Base-by-base conservation (phyloP, 2,797 vertebrate species). In the Arnoldichthys spilopterus region DNA sequence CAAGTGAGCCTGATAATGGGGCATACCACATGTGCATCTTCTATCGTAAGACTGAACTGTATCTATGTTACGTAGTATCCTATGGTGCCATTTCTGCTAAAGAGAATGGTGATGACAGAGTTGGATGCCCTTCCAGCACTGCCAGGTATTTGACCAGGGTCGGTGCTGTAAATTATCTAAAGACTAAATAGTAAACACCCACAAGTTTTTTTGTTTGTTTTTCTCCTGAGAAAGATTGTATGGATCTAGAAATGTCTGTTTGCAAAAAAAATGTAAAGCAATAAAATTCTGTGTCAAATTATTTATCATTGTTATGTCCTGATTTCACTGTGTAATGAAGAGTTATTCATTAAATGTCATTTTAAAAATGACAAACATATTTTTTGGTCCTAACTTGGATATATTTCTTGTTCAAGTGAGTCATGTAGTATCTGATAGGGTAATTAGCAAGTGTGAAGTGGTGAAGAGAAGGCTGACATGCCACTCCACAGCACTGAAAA, bases 401-500 rank as follows among this genome's bases (percentile, higher is more conserved):
- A n/a, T n/a, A n/a, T n/a, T n/a, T n/a, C 37, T 40, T 43, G 6
- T 24, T 68, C 4, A 15, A 47, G 26, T 47, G 22, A 47, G 18
- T 18, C n/a, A 20, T 34, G 32, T 63, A 37, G n/a, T 40, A 6
- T 20, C 47, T 12, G 43, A 49, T 5, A 18, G 66, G 16, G 20
- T 68, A 30, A 49, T 51, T 69, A 37, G 18, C 0, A 18, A 6
- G 69, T 74, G 64, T 67, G 5, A 15, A n/a, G 11, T 47, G 20
- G 7, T 24, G 59, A 62, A 69, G 53, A 61, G 63, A 51, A 12
- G 20, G 34, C 20, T 6, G 18, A 64, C 32, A 63, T 37, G 18
- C 61, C 61, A 64, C 11, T n/a, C 20, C n/a, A 67, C n/a, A n/a
- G n/a, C n/a, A 58, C 79, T 83, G 77, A 62, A 64, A 76, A 82